phyloP scores from a whole-genome alignment of 1,140 invertebrate genomes.

The Orius insidiosus region DNA sequence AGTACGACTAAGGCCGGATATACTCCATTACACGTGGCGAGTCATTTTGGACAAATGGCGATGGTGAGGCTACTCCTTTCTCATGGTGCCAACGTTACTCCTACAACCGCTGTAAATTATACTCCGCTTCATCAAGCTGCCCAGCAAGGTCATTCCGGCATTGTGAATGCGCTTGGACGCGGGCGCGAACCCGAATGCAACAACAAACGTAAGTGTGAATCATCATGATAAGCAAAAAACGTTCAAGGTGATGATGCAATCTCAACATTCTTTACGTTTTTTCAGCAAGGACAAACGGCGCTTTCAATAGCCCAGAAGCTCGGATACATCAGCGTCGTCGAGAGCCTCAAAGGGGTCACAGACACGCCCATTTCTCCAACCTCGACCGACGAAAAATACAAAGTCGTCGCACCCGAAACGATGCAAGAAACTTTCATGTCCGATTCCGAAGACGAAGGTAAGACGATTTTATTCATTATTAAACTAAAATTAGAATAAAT shows the following conservation, averaged over 20 bases:
- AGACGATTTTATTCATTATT: no score
- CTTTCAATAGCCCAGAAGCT: conserved; percentile 91
- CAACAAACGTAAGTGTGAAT: conserved; percentile 56
- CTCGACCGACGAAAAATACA: conserved; percentile 87
- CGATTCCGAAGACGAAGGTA: conserved; percentile 95
- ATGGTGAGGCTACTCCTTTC: conserved; percentile 85
- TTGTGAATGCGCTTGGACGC: conserved; percentile 90
- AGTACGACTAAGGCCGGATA: conserved; percentile 87
- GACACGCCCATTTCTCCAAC: conserved; percentile 51
- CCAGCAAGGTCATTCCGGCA: conserved; percentile 93
- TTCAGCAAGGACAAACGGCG: conserved; percentile 91
- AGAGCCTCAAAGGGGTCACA: conserved; percentile 88
- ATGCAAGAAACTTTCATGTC: conserved; percentile 99
- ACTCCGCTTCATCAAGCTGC: conserved; percentile 95
- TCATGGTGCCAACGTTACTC: conserved; percentile 50
- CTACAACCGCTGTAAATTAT: conserved; percentile 63
- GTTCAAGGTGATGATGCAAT: no score
- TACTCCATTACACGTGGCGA: conserved; percentile 94
- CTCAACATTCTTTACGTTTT: conserved; percentile 14
- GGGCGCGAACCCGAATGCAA: conserved; percentile 86
- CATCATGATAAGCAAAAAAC: no score
- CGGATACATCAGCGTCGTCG: conserved; percentile 96
- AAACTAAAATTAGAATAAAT: no score
- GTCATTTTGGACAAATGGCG: conserved; percentile 93
- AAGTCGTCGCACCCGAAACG: conserved; percentile 91